Evolutionary conservation across 2,888 invertebrate species (phyloP), one percentile per base, ranked within the genome.

Genomic region (Lithophane leautieri): DNA sequence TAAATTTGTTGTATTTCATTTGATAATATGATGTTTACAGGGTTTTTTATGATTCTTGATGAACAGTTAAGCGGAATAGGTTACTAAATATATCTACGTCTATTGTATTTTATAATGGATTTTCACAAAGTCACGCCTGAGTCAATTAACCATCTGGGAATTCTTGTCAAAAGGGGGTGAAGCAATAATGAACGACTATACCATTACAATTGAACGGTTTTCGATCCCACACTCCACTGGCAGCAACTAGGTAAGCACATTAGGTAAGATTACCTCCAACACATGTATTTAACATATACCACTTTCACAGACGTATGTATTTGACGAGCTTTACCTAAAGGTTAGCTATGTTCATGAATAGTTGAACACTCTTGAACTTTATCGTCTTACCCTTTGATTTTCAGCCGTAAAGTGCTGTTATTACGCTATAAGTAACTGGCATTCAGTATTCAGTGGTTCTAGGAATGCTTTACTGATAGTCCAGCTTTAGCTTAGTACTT

Each of bases 261-360:
- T 42, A 60, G 12, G 34, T 67, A 76, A 52, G 44, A 60, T 78
- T 68, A 78, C 11, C 14, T 22, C 42, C 16, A 69, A 78, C 54
- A 62, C 61, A 54, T 42, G 71, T 79, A 70, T n/a, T 52, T 68
- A 52, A 77, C 52, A 44, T 8, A 40, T 60, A 28, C 54, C 50
- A 71, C 73, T 63, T 79, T 52, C 42, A 68, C 62, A 76, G 34
- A 63, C 19, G 14, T 22, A 42, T 40, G 7, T 61, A 60, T 40
- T 40, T 54, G 19, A 54, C 47, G 28, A 42, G 56, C 16, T 63
- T 54, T 9, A 22, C 42, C 16, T 54, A 78, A 74, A 79, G 76
- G 82, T 79, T 68, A 76, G 73, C 34, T 58, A 14, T 47, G 65
- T 62, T 76, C 78, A 82, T 86, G 78, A 87, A 86, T 82, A 83